A percentile compares a stretch with the other conserved stretches of the same genome.
Conservation (phyloP, 2,797 vertebrate genomes). For the Podargus strigoides region DNA sequence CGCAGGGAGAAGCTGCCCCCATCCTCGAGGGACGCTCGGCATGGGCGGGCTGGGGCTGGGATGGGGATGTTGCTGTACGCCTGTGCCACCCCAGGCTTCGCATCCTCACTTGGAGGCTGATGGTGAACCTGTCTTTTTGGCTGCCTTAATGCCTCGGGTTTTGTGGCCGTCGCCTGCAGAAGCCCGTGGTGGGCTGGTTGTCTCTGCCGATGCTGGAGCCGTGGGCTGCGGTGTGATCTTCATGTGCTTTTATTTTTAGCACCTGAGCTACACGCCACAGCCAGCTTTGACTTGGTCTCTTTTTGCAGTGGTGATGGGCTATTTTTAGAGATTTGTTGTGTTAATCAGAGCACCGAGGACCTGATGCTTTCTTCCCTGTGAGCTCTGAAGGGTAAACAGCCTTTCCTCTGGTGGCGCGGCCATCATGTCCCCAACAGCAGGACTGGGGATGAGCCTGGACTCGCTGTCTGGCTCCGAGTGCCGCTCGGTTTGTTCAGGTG, state of each 20-base stretch:
- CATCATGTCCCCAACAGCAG: background rate
- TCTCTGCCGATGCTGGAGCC: background rate
- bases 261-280: fast-evolving
- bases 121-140: background rate
- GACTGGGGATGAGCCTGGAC: background rate
- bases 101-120: fast-evolving
- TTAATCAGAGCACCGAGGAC: background rate
- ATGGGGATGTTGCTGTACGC: background rate
- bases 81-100: background rate
- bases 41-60: background rate
- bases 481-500: fast-evolving
- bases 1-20: fast-evolving
- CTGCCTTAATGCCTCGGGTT: background rate
- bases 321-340: background rate
- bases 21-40: fast-evolving
- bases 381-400: background rate
- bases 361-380: background rate
- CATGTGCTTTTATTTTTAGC: constrained; percentile 52
- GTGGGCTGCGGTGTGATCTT: background rate
- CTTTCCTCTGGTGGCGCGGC: background rate
- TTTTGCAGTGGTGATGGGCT: background rate
- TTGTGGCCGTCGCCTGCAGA: fast-evolving
- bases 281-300: background rate
- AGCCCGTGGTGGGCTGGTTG: background rate
- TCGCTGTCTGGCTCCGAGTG: fast-evolving